Evolutionary conservation across 2,888 invertebrate genomes (phyloP).

Genomic region (Periphyllus acericola): DNA sequence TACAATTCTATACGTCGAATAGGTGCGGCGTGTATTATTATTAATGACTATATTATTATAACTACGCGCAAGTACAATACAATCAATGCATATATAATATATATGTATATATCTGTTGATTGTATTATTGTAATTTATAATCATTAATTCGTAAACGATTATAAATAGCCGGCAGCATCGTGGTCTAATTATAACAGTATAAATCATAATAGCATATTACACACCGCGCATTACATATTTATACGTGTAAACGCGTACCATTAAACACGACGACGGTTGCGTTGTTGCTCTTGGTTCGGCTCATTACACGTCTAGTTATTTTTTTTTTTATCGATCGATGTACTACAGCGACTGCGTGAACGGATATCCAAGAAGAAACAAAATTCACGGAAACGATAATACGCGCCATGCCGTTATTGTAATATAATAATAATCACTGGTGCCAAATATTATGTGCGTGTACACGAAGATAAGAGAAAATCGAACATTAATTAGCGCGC

Average conservation of each 20-base stretch:
- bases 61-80: too few relatives aligned
- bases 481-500: background rate
- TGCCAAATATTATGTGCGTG: constrained; percentile 34
- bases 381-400: constrained; percentile 40
- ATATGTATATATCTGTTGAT: too few relatives aligned
- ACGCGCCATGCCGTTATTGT: background rate
- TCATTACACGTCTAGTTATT: background rate
- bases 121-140: background rate
- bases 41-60: too few relatives aligned
- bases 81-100: too few relatives aligned
- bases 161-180: background rate
- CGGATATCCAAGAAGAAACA: constrained; percentile 31
- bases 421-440: constrained; percentile 13
- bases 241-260: background rate
- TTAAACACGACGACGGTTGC: background rate
- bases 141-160: background rate
- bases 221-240: background rate
- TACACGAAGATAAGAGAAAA: background rate
- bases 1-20: background rate
- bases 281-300: background rate
- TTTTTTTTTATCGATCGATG: background rate
- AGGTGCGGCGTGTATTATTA: background rate
- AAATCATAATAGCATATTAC: background rate
- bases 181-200: too few relatives aligned
- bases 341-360: background rate